Conservation (phyloP, 2,113 vertebrate species). For the Mellivora capensis region DNA sequence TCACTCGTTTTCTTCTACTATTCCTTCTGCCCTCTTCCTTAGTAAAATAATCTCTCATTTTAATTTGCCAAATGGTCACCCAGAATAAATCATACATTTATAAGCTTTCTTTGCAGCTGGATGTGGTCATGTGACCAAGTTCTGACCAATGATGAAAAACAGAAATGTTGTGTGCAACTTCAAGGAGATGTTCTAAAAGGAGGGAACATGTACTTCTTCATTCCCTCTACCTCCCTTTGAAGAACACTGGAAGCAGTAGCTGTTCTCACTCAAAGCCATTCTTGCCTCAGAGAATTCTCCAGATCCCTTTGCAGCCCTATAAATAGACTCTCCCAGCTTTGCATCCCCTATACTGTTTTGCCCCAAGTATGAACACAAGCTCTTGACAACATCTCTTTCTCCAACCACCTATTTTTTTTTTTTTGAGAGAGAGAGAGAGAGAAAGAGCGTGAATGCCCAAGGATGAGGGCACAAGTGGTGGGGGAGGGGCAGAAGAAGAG, state of each 20-base stretch:
- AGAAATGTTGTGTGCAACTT: not conserved
- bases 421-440: not conserved
- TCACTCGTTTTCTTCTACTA: not conserved
- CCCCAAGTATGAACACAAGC: not conserved
- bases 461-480: not conserved
- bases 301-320: not conserved
- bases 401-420: not conserved
- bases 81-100: not conserved
- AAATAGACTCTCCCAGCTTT: not conserved
- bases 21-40: not conserved
- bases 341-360: not conserved
- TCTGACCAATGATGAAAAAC: not conserved
- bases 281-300: not conserved
- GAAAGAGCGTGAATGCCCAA: too few species aligned
- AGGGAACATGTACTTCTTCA: not conserved
- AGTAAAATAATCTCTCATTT: slow-evolving; percentile 20
- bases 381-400: not conserved
- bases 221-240: not conserved
- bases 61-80: not conserved
- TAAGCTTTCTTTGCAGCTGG: not conserved
- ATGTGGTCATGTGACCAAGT: not conserved
- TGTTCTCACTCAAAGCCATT: not conserved
- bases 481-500: not conserved
- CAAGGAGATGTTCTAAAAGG: not conserved
- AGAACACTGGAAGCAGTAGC: not conserved